Conservation (phyloP, 2,797 vertebrate species). For the Poecilia velifera region DNA sequence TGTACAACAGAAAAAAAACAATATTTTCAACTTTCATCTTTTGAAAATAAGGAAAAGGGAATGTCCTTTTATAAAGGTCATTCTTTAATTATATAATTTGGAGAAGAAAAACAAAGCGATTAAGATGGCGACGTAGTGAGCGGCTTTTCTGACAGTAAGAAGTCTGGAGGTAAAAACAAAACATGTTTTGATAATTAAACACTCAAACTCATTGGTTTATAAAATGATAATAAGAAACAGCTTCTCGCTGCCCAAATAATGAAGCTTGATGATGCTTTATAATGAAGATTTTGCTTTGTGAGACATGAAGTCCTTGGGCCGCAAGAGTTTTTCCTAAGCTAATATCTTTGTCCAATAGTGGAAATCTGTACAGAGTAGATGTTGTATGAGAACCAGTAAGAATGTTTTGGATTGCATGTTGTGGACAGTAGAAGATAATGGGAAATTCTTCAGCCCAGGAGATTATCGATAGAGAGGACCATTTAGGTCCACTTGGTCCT, state of each 20-base stretch:
- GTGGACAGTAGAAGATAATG: not conserved
- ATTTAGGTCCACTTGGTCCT: not conserved
- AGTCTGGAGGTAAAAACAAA: not conserved
- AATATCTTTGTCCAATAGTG: not conserved
- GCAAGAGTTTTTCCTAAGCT: not conserved
- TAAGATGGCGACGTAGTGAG: not conserved
- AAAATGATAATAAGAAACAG: not conserved
- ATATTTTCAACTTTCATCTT: not conserved
- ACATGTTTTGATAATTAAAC: not conserved
- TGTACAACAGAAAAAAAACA: not conserved
- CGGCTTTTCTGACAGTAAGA: not conserved
- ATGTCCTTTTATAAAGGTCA: not conserved
- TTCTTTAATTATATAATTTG: not conserved
- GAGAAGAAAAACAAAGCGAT: not conserved
- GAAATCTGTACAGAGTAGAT: not conserved
- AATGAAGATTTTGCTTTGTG: not conserved
- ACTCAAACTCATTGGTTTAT: not conserved
- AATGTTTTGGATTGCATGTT: not conserved
- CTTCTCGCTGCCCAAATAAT: not conserved
- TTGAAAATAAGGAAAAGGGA: not conserved
- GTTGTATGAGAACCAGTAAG: not conserved
- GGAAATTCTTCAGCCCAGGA: not conserved
- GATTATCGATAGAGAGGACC: not conserved
- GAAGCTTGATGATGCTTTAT: not conserved
- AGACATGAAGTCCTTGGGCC: not conserved